Conservation (phyloP, 2,113 vertebrate genomes). For the Crotalus horridus region DNA sequence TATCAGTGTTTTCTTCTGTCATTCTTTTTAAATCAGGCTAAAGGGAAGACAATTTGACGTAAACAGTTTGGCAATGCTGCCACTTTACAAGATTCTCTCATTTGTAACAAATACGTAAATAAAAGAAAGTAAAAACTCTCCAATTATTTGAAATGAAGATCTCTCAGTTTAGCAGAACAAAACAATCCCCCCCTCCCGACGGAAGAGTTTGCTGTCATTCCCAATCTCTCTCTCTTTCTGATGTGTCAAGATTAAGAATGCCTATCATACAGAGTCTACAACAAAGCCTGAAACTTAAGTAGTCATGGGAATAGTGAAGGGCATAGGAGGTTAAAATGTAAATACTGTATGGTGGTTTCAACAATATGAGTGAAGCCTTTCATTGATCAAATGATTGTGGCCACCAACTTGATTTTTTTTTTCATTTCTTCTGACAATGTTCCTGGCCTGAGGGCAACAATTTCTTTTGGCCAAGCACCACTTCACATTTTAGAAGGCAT, state of each 20-base stretch:
- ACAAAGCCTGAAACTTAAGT: not conserved
- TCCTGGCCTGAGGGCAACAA: not conserved
- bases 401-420: not conserved
- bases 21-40: conserved; percentile 50
- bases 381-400: not conserved
- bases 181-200: not conserved
- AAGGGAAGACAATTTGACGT: conserved; percentile 46
- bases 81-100: conserved; percentile 19
- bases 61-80: conserved; percentile 31
- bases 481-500: not conserved
- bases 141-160: conserved; percentile 33
- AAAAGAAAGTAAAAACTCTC: not conserved
- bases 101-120: conserved; percentile 5
- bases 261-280: not conserved
- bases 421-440: not conserved
- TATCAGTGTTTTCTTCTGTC: conserved; percentile 52
- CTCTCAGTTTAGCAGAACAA: conserved; percentile 42
- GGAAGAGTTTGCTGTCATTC: conserved; percentile 28
- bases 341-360: not conserved
- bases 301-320: not conserved
- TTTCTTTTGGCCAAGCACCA: not conserved
- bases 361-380: not conserved
- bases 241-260: not conserved
- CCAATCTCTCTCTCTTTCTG: conserved; percentile 30
- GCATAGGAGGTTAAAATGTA: not conserved